phyloP scores from a whole-genome alignment of 1,140 invertebrate genomes.

The Aporrectodea caliginosa region DNA sequence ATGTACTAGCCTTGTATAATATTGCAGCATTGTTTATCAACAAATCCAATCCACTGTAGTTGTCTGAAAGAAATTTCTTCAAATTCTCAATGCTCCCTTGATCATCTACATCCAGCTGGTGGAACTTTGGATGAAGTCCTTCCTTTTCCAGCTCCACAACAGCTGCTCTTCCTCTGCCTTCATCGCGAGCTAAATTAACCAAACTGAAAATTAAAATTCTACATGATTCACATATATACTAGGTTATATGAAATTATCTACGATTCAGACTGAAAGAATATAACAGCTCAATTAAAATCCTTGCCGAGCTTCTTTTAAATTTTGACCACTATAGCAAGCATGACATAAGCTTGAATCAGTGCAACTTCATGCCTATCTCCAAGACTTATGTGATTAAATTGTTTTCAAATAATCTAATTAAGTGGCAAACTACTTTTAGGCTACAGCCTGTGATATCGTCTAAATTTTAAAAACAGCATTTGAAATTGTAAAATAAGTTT shows the following conservation, averaged over 20 bases:
- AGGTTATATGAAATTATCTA: neutral
- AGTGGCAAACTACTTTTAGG: no score
- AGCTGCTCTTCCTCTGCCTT: slow-evolving; percentile 60
- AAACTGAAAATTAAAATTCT: slow-evolving; percentile 7
- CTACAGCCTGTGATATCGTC: no score
- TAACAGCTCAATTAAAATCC: neutral
- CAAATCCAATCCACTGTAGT: slow-evolving; percentile 72
- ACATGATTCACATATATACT: neutral
- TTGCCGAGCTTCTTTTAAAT: neutral
- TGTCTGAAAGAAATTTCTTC: slow-evolving; percentile 62
- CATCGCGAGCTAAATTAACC: slow-evolving; percentile 58
- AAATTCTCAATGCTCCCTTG: slow-evolving; percentile 62
- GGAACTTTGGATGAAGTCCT: slow-evolving; percentile 62
- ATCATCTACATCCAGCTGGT: slow-evolving; percentile 67
- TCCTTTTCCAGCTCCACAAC: slow-evolving; percentile 59
- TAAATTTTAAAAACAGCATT: no score
- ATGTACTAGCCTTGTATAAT: slow-evolving; percentile 65
- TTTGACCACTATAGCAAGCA: no score
- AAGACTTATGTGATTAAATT: no score
- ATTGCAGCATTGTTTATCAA: slow-evolving; percentile 82
- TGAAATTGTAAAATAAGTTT: no score
- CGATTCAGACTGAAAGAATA: neutral
- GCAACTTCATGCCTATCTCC: no score
- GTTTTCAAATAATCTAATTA: no score
- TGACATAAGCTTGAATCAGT: no score